Base-by-base conservation (phyloP, 2,113 vertebrate species). In the Tympanuchus pallidicinctus region DNA sequence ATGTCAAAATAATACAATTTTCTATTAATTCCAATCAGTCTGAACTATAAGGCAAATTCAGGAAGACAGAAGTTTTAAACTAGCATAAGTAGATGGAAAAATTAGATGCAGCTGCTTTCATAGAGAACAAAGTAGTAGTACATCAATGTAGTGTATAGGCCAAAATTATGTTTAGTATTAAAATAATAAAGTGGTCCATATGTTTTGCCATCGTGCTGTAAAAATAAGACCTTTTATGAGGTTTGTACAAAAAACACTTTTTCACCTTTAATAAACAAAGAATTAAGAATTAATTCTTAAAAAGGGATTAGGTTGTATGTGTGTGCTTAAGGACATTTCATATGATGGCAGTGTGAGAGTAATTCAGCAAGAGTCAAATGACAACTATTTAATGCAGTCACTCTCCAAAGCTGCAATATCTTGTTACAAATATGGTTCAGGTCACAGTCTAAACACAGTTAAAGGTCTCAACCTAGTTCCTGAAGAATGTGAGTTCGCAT, bases 41-140 rank as follows among this genome's bases (percentile, higher is more conserved):
- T 70, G 88, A 92, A 95, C 79, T 91, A 96, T 30, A 96, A 93
- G 32, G 65, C 50, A 96, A 94, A 94, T 82, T 64, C 61, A 86
- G 17, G 22, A 45, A 94, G 77, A 69, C 19, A 52, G 84, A 82
- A 67, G 38, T 61, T 38, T 24, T 20, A 74, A 73, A 78, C 45
- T 85, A 89, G 92, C 79, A 95, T 87, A 95, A 96, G 91, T 40
- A 94, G 66, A 80, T 95, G 69, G 67, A 93, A 95, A 96, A 43
- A 92, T 64, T 89, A 72, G 66, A 69, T 7, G 4, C 48, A 82
- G 84, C 90, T 96, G 45, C 87, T 96, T 96, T 94, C 96, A 96
- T 91, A 28, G 71, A 43, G n/a, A 94, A 66, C 28, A 91, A 96
- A 93, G 94, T 47, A 19, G 90, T 95, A 91, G 28, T 2, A 63